phyloP scores from a whole-genome alignment of 2,888 invertebrate species.

The Agrenia bidenticulata region DNA sequence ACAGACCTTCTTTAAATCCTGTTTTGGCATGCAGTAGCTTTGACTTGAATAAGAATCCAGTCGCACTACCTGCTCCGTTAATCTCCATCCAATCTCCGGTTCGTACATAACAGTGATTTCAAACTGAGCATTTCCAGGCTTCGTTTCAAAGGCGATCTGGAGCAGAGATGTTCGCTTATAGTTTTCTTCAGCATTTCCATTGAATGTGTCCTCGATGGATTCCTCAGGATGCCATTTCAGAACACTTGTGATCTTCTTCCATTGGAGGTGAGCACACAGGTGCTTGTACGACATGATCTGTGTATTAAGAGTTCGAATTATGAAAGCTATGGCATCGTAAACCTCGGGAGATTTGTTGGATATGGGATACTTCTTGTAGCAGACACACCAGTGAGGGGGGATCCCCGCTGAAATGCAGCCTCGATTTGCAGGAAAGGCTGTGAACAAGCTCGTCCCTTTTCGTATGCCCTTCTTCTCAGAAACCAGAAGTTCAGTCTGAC shows the following conservation, averaged over 20 bases:
- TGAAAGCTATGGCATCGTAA: conserved; percentile 4
- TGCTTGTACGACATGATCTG: background rate
- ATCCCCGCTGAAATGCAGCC: conserved; percentile 77
- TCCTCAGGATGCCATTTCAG: conserved; percentile 18
- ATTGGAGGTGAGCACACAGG: background rate
- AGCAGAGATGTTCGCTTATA: conserved; percentile 10
- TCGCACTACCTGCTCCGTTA: conserved; percentile 35
- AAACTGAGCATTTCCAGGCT: conserved; percentile 27
- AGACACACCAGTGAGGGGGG: conserved; percentile 84
- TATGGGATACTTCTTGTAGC: conserved; percentile 68
- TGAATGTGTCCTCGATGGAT: background rate
- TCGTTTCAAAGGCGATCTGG: conserved; percentile 27
- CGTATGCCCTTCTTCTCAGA: conserved; percentile 34
- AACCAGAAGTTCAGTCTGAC: conserved; percentile 14
- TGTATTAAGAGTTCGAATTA: background rate
- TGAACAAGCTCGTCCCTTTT: conserved; percentile 73
- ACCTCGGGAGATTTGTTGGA: background rate
- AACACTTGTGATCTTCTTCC: background rate
- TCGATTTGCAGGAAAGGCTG: conserved; percentile 68
- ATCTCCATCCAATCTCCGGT: conserved; percentile 30
- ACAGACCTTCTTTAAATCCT: conserved; percentile 32
- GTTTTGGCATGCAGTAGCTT: conserved; percentile 26
- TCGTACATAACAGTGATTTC: conserved; percentile 39
- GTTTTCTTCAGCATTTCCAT: conserved; percentile 15
- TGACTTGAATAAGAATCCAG: conserved; percentile 29